phyloP scores from a whole-genome alignment of 1,140 invertebrate species.

The Linepithema humile region DNA sequence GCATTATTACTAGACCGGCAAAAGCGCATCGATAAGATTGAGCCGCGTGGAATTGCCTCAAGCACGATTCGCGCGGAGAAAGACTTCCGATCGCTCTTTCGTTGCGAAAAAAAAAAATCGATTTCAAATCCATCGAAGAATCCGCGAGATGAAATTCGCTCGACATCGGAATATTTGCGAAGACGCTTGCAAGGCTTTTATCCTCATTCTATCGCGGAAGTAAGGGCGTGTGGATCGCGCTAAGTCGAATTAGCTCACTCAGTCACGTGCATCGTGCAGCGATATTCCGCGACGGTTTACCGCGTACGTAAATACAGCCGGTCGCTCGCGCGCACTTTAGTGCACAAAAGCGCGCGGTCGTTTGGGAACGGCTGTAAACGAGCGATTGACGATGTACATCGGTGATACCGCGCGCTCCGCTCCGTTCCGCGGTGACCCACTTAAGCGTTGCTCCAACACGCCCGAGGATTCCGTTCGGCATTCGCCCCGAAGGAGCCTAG shows the following conservation, averaged over 20 bases:
- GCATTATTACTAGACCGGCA: conserved; percentile 13
- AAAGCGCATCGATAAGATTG: conserved; percentile 23
- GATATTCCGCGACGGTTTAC: conserved; percentile 46
- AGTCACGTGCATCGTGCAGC: neutral
- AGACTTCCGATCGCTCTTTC: neutral
- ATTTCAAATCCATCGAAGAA: neutral
- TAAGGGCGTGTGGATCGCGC: neutral
- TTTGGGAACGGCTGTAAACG: conserved; percentile 69
- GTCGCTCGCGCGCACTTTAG: conserved; percentile 28
- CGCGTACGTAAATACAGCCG: conserved; percentile 12
- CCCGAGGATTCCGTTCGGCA: conserved; percentile 63
- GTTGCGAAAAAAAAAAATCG: neutral
- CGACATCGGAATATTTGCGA: neutral
- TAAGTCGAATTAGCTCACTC: conserved; percentile 27
- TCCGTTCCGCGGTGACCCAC: conserved; percentile 60
- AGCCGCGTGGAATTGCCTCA: neutral
- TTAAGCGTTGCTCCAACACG: conserved; percentile 63
- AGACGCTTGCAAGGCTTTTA: neutral
- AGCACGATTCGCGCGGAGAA: neutral
- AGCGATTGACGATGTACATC: conserved; percentile 68
- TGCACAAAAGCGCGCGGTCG: conserved; percentile 57
- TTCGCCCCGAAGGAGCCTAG: conserved; percentile 12
- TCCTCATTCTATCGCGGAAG: neutral
- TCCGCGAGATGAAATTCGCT: neutral
- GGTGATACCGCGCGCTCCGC: conserved; percentile 51